Base-by-base conservation (phyloP, 2,797 vertebrate species). In the Scolopax bukidnonensis region DNA sequence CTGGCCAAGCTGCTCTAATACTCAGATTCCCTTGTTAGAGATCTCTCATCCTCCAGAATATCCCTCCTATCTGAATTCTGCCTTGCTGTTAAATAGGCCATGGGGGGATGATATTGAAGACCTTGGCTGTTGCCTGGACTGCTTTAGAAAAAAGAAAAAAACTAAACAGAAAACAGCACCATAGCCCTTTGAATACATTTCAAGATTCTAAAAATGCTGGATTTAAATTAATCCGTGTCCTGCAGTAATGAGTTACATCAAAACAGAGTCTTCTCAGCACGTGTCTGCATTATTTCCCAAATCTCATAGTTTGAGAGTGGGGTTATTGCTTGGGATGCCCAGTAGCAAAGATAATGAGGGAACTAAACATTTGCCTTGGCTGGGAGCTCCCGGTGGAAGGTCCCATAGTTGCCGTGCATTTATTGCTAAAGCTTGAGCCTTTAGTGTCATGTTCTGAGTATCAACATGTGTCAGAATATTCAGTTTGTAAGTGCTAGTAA, bases 381-480 rank as follows among this genome's bases (percentile, higher is more conserved):
- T 91, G 16, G 10, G 23, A 82, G 56, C 21, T 70, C 27, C 5
- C 18, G 60, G 20, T 71, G 43, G 51, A 87, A 82, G 51, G 67
- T 89, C 8, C 12, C 3, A 4, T 40, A 80, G 69, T 76, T 78
- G 38, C 28, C 0, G 1, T 61, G 75, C 32, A n/a, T 93, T 92
- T 90, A 59, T n/a, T 92, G 12, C 60, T 90, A 38, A 57, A 83
- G 77, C 24, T 74, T 68, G 25, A 93, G 67, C 74, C 69, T 91
- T 87, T 60, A 87, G 69, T 6, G 0, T 18, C 9, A 12, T 85
- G 36, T 82, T 79, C 84, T 80, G 77, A 90, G 18, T 88, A 65
- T 75, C 48, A 32, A 69, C n/a, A 75, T 61, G 11, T 92, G 76
- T 57, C 48, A 92, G 86, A 95, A 84, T 90, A 95, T 87, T 89